Percentiles rank a stretch among this genome's conserved stretches.
Conservation (phyloP, 53 echinoderm and acorn worm species). For the Mesocentrotus franciscanus region DNA sequence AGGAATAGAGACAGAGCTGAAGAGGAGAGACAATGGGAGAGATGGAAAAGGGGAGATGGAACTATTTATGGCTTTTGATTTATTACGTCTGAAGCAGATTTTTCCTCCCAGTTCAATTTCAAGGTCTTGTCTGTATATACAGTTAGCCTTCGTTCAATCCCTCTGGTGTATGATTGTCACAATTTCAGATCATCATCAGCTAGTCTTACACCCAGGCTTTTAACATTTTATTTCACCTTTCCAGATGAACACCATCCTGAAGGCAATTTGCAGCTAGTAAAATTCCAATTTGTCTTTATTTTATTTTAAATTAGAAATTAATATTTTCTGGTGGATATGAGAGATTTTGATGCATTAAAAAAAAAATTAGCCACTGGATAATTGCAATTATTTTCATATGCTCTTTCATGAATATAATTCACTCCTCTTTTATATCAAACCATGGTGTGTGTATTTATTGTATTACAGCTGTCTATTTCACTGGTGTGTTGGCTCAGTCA, state of each 20-base stretch:
- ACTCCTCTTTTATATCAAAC: too few species aligned
- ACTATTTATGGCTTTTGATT: conserved; percentile 44
- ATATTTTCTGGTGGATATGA: too few species aligned
- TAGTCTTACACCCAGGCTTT: not conserved
- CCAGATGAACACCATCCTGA: not conserved
- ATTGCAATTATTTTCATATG: too few species aligned
- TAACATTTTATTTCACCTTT: not conserved
- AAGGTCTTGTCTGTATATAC: conserved; percentile 19
- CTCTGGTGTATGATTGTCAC: not conserved
- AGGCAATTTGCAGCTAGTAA: too few species aligned
- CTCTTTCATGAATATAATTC: too few species aligned
- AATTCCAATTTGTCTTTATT: too few species aligned
- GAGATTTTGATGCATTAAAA: too few species aligned
- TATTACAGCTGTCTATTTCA: too few species aligned
- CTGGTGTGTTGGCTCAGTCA: too few species aligned
- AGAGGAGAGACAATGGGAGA: not conserved
- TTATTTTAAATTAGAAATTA: too few species aligned
- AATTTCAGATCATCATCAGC: not conserved
- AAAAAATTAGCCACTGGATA: too few species aligned
- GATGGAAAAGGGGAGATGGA: not conserved
- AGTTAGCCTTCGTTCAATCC: conserved; percentile 18
- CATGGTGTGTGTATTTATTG: too few species aligned
- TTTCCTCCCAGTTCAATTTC: conserved; percentile 29
- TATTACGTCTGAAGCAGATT: conserved; percentile 48
- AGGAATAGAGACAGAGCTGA: not conserved